Evolutionary conservation across 2,797 vertebrate species (phyloP), one percentile per base, ranked within the genome.

Genomic region (Melanogrammus aeglefinus): DNA sequence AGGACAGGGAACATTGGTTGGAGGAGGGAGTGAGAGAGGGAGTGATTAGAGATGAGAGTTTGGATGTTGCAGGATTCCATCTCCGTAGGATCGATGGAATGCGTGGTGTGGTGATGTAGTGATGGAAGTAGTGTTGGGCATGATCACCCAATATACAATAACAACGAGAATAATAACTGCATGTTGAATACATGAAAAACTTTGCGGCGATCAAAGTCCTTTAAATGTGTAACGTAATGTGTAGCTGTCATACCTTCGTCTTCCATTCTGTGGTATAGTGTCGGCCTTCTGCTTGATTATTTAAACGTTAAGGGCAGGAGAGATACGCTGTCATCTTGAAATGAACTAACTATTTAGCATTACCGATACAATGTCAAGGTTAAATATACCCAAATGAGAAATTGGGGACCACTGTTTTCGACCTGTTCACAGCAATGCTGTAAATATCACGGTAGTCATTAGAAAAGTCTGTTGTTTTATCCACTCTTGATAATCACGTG

Each of bases 41-140:
- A 81, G 87, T 7, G 66, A 33, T 91, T 90, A 87, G 73, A 87
- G 81, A 86, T 90, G 89, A 71, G 76, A 29, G 79, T 78, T 75
- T 70, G 76, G 57, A 84, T 79, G 87, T 83, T 86, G 73, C 80
- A 83, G 39, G 80, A 71, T 71, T 74, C 82, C 79, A 81, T 86
- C 85, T 89, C 83, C 74, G 77, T 21, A 38, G 82, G 82, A 89
- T 85, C 83, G 80, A 81, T 83, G 79, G 39, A 35, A 57, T n/a
- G 78, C 41, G 81, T 39, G 77, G 85, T 72, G 80, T 82, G 8
- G 57, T 51, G 57, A 24, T 3, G 21, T 4, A 24, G 0, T 24
- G 57, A 24, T n/a, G 6, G 21, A n/a, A 6, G 3, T 57, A 6
- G 47, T 57, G 47, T 18, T 57, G 47, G 44, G 44, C 3, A 14